A percentile compares a stretch with the other conserved stretches of the same genome.
These are phyloP conservation scores for Eutrigla gurnardus DNA, from an alignment of 2,797 vertebrate genomes.

Conservation along the genomic window DNA sequence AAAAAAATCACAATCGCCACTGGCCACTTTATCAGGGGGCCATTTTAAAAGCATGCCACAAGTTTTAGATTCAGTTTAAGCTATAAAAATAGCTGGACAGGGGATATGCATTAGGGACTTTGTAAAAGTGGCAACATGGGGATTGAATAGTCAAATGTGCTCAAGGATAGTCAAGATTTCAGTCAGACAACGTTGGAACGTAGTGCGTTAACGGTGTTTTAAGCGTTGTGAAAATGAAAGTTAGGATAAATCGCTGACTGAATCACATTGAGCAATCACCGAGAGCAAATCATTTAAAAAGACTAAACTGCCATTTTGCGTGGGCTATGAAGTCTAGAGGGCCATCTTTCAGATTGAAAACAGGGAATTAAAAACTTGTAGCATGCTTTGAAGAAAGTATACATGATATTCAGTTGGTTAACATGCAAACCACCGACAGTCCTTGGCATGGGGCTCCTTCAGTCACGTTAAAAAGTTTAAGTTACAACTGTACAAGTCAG, in stretches of 20 bases:
- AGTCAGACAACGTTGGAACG: neutral
- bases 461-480: slow-evolving; percentile 40
- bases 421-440: slow-evolving; percentile 10
- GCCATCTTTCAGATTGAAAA: neutral
- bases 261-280: neutral
- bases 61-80: neutral
- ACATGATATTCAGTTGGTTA: neutral
- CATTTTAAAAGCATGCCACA: slow-evolving; percentile 22
- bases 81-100: slow-evolving; percentile 2
- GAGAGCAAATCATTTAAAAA: neutral
- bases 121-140: neutral
- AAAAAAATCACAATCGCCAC: neutral
- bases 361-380: neutral
- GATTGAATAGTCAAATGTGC: neutral
- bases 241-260: neutral
- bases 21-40: neutral
- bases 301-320: neutral
- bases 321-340: neutral
- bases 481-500: slow-evolving; percentile 67
- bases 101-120: neutral
- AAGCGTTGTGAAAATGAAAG: neutral
- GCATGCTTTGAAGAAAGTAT: neutral
- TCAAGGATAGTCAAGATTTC: neutral
- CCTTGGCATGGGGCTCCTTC: neutral
- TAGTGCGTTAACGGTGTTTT: neutral